Evolutionary conservation across 2,797 vertebrate genomes (phyloP).

Genomic region (Heterohyrax brucei): DNA sequence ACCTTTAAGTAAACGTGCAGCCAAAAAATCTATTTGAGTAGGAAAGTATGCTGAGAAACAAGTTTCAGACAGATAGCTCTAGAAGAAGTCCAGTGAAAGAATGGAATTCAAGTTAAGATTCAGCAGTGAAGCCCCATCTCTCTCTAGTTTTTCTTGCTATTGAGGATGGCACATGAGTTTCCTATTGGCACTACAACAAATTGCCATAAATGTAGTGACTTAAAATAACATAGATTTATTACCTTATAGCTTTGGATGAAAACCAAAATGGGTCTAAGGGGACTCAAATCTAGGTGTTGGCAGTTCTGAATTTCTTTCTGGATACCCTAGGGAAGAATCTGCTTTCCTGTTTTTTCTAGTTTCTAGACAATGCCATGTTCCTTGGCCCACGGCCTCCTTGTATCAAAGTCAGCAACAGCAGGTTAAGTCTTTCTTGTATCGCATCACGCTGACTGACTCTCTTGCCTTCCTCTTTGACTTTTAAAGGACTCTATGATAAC

Average conservation of each 20-base stretch:
- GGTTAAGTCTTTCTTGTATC: background rate
- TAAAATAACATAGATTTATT: no score
- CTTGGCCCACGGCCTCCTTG: background rate
- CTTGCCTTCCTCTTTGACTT: no score
- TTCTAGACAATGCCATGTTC: background rate
- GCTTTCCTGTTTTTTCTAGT: background rate
- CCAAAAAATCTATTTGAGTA: background rate
- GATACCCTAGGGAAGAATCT: background rate
- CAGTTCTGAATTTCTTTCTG: background rate
- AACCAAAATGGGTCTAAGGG: no score
- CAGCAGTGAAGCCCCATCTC: background rate
- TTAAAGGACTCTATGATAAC: no score
- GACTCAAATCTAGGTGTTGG: no score
- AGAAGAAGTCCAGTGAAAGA: background rate
- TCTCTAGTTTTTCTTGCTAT: background rate
- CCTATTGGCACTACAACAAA: background rate
- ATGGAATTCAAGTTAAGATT: background rate
- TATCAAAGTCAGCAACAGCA: background rate
- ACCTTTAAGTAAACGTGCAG: background rate
- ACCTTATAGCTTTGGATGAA: no score
- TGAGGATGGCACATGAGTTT: background rate
- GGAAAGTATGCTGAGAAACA: background rate
- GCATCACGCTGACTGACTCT: background rate
- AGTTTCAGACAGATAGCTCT: background rate
- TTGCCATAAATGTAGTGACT: background rate